phyloP scores from a whole-genome alignment of 2,797 vertebrate genomes.

The Girardinus metallicus region DNA sequence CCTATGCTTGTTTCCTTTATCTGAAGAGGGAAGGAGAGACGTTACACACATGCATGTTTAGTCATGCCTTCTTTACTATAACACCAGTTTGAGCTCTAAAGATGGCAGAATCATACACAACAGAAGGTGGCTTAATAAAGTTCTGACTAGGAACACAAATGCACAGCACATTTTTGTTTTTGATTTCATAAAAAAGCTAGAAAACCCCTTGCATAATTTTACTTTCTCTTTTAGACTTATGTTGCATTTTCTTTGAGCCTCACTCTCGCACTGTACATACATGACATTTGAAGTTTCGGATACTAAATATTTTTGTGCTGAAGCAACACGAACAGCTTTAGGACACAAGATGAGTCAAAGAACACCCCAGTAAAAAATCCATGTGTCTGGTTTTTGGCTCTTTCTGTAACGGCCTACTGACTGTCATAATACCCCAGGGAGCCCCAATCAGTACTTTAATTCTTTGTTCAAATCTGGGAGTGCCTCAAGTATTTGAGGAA shows the following conservation, averaged over 20 bases:
- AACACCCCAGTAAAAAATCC: slow-evolving; percentile 12
- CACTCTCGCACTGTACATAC: neutral
- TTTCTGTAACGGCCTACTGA: neutral
- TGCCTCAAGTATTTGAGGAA: slow-evolving; percentile 20
- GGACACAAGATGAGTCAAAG: slow-evolving; percentile 42
- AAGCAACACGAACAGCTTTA: slow-evolving; percentile 7
- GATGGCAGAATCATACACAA: neutral
- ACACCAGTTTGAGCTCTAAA: neutral
- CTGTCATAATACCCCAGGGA: slow-evolving; percentile 26
- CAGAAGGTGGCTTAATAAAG: neutral
- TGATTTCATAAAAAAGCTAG: neutral
- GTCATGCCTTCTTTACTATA: neutral
- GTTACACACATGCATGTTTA: neutral
- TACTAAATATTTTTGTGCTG: slow-evolving; percentile 1
- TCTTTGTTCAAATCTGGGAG: slow-evolving; percentile 46
- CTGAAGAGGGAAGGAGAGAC: slow-evolving; percentile 68
- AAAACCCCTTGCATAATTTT: neutral
- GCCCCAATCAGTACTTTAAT: slow-evolving; percentile 24
- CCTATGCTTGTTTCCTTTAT: slow-evolving; percentile 88
- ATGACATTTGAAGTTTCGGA: neutral
- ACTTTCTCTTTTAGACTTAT: neutral
- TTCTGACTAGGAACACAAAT: neutral
- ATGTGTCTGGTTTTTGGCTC: slow-evolving; percentile 20
- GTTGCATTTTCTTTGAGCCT: neutral
- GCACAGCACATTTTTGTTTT: neutral